Base-by-base conservation (phyloP, 2,113 vertebrate species). In the Panthera leo region DNA sequence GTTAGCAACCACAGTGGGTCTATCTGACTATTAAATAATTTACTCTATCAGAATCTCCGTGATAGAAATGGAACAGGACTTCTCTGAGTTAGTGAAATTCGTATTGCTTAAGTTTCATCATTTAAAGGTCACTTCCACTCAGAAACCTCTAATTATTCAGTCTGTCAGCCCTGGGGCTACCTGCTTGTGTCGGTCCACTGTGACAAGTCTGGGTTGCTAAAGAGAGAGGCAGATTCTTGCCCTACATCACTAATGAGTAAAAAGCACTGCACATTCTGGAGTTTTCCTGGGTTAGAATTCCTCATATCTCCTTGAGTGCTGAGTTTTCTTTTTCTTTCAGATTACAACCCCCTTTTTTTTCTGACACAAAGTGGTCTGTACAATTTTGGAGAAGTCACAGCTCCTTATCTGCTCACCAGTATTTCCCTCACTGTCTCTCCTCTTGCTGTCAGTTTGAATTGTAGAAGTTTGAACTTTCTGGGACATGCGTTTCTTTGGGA, bases 191-290 rank as follows among this genome's bases (percentile, higher is more conserved):
- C 61, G 25, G 94, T 93, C 53, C 85, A 25, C 25, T 1, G 58
- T 90, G 95, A 94, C 71, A 76, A 73, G 84, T 53, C 92, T 86
- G 67, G 82, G 78, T 97, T 85, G 86, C 75, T 36, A 84, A n/a
- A 93, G 63, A 95, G 67, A 91, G 65, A 95, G 76, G 55, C 76
- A 80, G 84, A 51, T 91, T 95, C 95, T 96, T 97, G 97, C 97
- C 96, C 98, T 89, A 97, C 88, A 97, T 97, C 93, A 75, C 91
- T 97, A 95, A 94, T 29, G 92, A 96, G 90, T 63, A 39, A 68
- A 87, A 94, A 67, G 25, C 53, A 18, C 63, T 8, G 48, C 5
- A 68, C 92, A 45, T 48, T 36, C 16, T 61, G 16, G 67, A 48
- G 18, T 80, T 94, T 70, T 73, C 61, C 84, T 92, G 70, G 45